Base-by-base conservation (phyloP, 23 tunicate genomes). In the Ascidia mentula region DNA sequence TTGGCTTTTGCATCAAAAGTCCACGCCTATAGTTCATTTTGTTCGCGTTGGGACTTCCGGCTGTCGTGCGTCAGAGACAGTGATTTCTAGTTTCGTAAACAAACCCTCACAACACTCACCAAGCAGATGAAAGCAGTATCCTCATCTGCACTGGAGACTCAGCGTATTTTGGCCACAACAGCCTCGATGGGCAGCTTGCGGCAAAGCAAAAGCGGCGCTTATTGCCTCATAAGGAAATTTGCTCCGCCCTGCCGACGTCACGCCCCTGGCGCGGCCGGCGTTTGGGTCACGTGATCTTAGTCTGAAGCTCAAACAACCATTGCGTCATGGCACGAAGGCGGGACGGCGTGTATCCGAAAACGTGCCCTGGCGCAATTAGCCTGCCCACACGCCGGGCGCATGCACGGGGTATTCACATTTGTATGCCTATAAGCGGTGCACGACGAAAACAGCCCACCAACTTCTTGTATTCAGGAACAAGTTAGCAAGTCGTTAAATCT, bases 181-280 rank as follows among this genome's bases (percentile, higher is more conserved):
- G 53, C 28, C 65, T 28, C 2, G 65, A 1, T 28, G 12, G 65
- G 65, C 65, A n/a, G 65, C 65, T 20, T 9, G 13, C 28, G 65
- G 65, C 65, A 28, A 1, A 53, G 65, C 65, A 53, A 26, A 28
- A 9, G 28, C 22, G 24, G 28, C 65, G 65, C 65, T 20, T 26
- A 53, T 53, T 53, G 65, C 65, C 65, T 53, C 65, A 53, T 53
- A 53, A 53, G 65, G 65, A 53, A 53, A 53, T 53, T 53, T 9
- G 65, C n/a, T n/a, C 65, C 65, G 65, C 22, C 65, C 13, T n/a
- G 65, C 28, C 24, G 65, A 53, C 65, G 65, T 53, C 65, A 53
- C 65, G 65, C 65, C 24, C 12, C 65, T 53, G 65, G 65, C 65
- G 65, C 13, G 65, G 13, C 13, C 65, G 65, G 65, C 65, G n/a